Conservation (phyloP, 2,797 vertebrate genomes). For the Cyprinodon diabolis region DNA sequence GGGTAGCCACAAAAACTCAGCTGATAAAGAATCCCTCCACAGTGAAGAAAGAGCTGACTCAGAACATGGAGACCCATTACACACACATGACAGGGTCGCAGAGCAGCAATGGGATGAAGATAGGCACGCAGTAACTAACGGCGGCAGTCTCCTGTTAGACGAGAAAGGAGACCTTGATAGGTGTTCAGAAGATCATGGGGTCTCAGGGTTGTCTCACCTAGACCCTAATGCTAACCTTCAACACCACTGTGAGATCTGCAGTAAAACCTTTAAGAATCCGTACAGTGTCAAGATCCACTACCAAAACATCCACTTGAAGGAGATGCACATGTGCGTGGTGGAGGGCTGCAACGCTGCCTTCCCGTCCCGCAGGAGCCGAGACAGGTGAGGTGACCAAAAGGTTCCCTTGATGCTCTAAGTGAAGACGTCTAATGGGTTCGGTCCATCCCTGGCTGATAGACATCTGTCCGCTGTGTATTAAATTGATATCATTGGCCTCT, state of each 20-base stretch:
- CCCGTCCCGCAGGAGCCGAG: constrained; percentile 93
- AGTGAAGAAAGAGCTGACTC: constrained; percentile 63
- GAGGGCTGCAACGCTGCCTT: constrained; percentile 92
- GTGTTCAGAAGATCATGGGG: constrained; percentile 74
- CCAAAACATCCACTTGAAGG: constrained; percentile 91
- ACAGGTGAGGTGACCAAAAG: constrained; percentile 90
- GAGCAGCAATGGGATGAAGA: constrained; percentile 77
- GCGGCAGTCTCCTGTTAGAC: constrained; percentile 71
- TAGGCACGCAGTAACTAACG: constrained; percentile 79
- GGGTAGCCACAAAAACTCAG: constrained; percentile 34
- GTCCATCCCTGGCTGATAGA: neutral
- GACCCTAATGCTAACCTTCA: constrained; percentile 78
- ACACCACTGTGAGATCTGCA: constrained; percentile 93
- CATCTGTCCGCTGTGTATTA: neutral
- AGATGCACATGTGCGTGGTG: constrained; percentile 92
- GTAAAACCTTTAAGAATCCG: constrained; percentile 93
- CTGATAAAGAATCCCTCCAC: constrained; percentile 28
- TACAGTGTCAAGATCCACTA: constrained; percentile 95
- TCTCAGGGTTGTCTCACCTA: constrained; percentile 70
- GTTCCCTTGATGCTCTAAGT: neutral
- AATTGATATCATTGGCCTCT: neutral
- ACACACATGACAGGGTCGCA: constrained; percentile 69
- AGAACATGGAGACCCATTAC: constrained; percentile 59
- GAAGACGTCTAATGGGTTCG: neutral
- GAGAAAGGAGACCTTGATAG: constrained; percentile 76